Conservation (phyloP, 2,797 vertebrate species). For the Silurus aristotelis region DNA sequence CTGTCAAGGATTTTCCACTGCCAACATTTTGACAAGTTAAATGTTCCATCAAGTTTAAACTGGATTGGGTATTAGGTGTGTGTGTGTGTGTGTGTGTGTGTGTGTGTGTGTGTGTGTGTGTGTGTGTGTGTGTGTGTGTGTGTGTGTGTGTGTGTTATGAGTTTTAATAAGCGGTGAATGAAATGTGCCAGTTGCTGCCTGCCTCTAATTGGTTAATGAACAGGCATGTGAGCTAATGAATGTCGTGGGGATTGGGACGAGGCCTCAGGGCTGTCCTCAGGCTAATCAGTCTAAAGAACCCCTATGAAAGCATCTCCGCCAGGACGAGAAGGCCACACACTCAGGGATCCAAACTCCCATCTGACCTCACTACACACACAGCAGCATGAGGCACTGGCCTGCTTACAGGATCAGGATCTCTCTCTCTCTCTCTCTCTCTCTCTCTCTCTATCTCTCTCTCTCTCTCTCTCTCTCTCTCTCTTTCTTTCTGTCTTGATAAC, state of each 20-base stretch:
- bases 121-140: too few species aligned
- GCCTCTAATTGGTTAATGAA: conserved; percentile 39
- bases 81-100: not conserved
- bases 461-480: not conserved
- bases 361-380: conserved; percentile 43
- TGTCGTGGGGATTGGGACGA: conserved; percentile 48
- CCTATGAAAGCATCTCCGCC: conserved; percentile 79
- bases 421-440: conserved; percentile 13
- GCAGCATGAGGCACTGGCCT: conserved; percentile 19
- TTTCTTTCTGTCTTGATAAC: not conserved
- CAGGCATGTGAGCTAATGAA: conserved; percentile 44
- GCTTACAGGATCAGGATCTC: conserved; percentile 28
- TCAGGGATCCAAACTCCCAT: conserved; percentile 41
- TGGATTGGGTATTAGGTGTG: not conserved
- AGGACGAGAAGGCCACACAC: conserved; percentile 52
- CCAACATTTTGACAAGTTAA: not conserved
- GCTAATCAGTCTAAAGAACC: conserved; percentile 79
- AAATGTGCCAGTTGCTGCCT: conserved; percentile 7
- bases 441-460: not conserved
- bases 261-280: conserved; percentile 76
- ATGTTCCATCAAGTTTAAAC: not conserved
- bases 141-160: not conserved
- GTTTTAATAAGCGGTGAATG: not conserved
- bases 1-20: not conserved
- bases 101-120: not conserved